A percentile compares a stretch with the other conserved stretches of the same genome.
phyloP scores from a whole-genome alignment of 2,113 vertebrate species.

The Triplophysa dalaica region DNA sequence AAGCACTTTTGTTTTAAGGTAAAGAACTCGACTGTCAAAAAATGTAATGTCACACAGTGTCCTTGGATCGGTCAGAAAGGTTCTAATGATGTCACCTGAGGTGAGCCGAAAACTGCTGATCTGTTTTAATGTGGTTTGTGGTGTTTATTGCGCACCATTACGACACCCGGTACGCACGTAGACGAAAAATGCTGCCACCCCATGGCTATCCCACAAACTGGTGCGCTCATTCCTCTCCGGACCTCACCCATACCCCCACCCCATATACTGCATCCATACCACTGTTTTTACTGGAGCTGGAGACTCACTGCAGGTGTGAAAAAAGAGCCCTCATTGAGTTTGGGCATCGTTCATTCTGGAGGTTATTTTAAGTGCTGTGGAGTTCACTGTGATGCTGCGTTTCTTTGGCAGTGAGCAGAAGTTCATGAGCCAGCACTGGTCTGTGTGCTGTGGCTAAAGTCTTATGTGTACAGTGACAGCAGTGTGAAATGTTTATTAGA shows the following conservation, averaged over 20 bases:
- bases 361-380: constrained; percentile 75
- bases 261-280: constrained; percentile 39
- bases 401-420: constrained; percentile 48
- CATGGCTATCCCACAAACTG: constrained; percentile 58
- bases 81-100: background rate
- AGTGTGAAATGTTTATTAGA: constrained; percentile 42
- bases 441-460: constrained; percentile 36
- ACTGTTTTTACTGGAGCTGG: constrained; percentile 61
- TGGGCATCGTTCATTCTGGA: constrained; percentile 58
- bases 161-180: constrained; percentile 23
- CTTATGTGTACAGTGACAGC: constrained; percentile 42
- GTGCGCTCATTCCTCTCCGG: constrained; percentile 66
- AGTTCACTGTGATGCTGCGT: constrained; percentile 62
- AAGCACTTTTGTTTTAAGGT: background rate
- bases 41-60: background rate
- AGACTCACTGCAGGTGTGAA: constrained; percentile 45
- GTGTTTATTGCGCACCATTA: constrained; percentile 43
- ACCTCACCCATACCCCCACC: background rate
- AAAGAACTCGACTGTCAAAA: background rate
- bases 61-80: background rate
- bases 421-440: constrained; percentile 40
- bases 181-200: constrained; percentile 32
- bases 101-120: background rate
- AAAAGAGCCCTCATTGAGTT: constrained; percentile 66
- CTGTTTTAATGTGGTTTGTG: constrained; percentile 42